A percentile compares a stretch with the other conserved stretches of the same genome.
phyloP scores from a whole-genome alignment of 2,888 invertebrate genomes.

The Eulithis prunata region DNA sequence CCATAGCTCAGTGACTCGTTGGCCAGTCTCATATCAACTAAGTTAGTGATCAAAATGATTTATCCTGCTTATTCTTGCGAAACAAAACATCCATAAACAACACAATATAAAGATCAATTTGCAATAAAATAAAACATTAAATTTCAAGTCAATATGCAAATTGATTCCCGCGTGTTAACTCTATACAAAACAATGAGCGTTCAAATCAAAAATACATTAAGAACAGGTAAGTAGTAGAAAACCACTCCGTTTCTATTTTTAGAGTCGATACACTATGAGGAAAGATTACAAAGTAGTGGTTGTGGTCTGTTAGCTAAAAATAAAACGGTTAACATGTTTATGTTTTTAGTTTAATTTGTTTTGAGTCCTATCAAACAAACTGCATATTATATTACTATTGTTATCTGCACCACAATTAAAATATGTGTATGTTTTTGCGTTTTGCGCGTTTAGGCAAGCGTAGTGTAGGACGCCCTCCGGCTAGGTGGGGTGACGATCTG shows the following conservation, averaged over 20 bases:
- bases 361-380: slow-evolving; percentile 3
- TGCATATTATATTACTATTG: neutral
- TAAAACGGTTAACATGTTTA: slow-evolving; percentile 25
- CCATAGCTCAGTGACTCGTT: too few relatives aligned
- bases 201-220: slow-evolving; percentile 12
- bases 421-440: too few relatives aligned
- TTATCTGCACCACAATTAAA: too few relatives aligned
- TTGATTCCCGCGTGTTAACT: neutral
- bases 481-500: too few relatives aligned
- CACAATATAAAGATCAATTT: too few relatives aligned
- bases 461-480: too few relatives aligned
- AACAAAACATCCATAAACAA: too few relatives aligned
- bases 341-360: slow-evolving; percentile 1
- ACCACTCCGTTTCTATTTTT: slow-evolving; percentile 25
- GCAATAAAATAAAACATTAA: neutral
- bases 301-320: slow-evolving; percentile 30
- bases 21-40: too few relatives aligned
- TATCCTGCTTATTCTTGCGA: too few relatives aligned
- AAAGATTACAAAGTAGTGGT: slow-evolving; percentile 18
- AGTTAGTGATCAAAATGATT: too few relatives aligned
- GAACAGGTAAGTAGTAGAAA: slow-evolving; percentile 12
- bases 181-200: slow-evolving; percentile 9
- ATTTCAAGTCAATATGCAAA: neutral
- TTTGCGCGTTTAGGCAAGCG: too few relatives aligned
- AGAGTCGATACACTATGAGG: slow-evolving; percentile 30